These are phyloP conservation scores for Phacellophora camtschatica DNA, from an alignment of 30 jellyfish, hydroid and myxozoan species.

Conservation along the genomic window DNA sequence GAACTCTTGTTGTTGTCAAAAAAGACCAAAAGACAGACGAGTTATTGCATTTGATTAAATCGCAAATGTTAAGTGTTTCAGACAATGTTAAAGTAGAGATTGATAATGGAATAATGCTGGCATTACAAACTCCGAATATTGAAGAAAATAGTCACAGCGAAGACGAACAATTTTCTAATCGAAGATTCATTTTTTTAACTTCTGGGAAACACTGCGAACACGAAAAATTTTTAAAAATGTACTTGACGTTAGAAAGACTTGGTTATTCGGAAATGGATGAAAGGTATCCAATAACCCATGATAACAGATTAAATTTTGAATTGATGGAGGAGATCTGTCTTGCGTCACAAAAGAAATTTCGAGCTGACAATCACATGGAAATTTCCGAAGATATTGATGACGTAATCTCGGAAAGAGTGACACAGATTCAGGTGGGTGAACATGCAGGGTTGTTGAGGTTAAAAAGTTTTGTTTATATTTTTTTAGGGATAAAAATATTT, in stretches of 20 bases:
- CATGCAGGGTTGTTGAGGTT: no score
- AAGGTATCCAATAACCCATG: background rate
- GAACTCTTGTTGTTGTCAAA: background rate
- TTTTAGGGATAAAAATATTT: no score
- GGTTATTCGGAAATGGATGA: background rate
- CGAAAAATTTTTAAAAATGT: background rate
- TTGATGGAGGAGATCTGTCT: background rate
- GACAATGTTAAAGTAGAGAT: background rate
- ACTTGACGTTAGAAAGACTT: constrained; percentile 17
- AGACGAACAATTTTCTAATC: background rate
- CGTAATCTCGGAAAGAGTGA: background rate
- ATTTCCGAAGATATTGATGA: background rate
- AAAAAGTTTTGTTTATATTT: no score
- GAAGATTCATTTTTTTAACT: constrained; percentile 16
- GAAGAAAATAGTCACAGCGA: background rate
- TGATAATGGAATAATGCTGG: background rate
- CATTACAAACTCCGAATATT: background rate
- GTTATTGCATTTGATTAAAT: background rate
- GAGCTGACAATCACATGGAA: background rate
- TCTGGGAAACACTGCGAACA: constrained; percentile 23
- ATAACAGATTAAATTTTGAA: background rate
- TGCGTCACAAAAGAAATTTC: background rate
- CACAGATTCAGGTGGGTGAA: constrained; percentile 37
- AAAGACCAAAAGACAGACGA: background rate
- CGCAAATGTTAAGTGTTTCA: constrained; percentile 1